A percentile compares a stretch with the other conserved stretches of the same genome.
These are phyloP conservation scores for Caenorhabditis wallacei DNA, from an alignment of 2,888 invertebrate species.

Conservation along the genomic window DNA sequence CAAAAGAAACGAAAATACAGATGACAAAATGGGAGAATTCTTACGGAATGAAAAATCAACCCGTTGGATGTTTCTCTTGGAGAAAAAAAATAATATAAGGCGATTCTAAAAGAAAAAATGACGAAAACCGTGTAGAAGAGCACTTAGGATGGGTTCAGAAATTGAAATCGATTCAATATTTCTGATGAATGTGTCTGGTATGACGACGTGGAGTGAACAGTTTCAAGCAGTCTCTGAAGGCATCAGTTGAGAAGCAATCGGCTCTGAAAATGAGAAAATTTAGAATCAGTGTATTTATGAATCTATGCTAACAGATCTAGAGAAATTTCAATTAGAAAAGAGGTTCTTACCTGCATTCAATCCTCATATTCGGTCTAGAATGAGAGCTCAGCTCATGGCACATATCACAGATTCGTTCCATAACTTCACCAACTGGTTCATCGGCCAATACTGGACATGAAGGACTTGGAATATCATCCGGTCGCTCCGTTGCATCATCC, in stretches of 20 bases:
- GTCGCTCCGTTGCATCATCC: conserved; percentile 27
- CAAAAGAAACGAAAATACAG: conserved; percentile 18
- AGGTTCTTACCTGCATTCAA: conserved; percentile 72
- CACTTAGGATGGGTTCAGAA: conserved; percentile 24
- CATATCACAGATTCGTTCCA: conserved; percentile 77
- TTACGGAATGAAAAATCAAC: neutral
- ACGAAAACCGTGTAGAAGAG: conserved; percentile 44
- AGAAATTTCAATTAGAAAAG: neutral
- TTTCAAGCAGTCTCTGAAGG: conserved; percentile 71
- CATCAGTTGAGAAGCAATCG: conserved; percentile 71
- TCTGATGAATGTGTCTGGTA: conserved; percentile 59
- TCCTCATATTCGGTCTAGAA: conserved; percentile 70
- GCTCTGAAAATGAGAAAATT: conserved; percentile 63
- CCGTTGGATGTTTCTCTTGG: conserved; percentile 5
- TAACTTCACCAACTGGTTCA: conserved; percentile 71
- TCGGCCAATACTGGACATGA: conserved; percentile 68
- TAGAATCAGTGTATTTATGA: neutral
- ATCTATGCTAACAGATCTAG: neutral
- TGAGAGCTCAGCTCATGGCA: conserved; percentile 75
- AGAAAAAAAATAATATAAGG: neutral
- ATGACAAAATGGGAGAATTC: neutral
- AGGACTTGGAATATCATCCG: conserved; percentile 22
- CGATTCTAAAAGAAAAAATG: conserved; percentile 17
- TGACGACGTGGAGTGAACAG: conserved; percentile 70
- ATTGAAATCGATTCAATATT: conserved; percentile 22